These are phyloP conservation scores for Cephus sareptanus DNA, from an alignment of 2,888 invertebrate genomes.

Conservation along the genomic window DNA sequence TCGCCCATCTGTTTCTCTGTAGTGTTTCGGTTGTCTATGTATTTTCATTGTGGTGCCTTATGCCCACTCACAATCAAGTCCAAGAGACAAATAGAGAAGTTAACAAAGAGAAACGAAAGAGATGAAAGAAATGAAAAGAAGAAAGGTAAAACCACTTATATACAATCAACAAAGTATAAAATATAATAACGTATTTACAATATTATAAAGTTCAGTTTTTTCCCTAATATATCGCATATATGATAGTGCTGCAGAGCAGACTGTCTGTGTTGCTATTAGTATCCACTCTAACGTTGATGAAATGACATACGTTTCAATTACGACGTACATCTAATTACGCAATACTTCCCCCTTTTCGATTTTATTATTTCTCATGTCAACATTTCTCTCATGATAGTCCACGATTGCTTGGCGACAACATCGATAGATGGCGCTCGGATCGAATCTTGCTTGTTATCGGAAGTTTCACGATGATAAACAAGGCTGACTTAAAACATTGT, in stretches of 20 bases:
- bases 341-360: neutral
- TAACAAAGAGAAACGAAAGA: neutral
- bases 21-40: neutral
- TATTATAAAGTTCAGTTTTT: conserved; percentile 35
- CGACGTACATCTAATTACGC: neutral
- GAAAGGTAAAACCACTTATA: conserved; percentile 26
- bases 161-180: conserved; percentile 43
- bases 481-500: neutral
- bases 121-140: neutral
- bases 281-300: conserved; percentile 3
- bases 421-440: neutral
- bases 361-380: neutral
- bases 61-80: neutral
- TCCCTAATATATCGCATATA: conserved; percentile 19
- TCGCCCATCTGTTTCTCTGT: neutral
- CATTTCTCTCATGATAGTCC: neutral
- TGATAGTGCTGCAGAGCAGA: conserved; percentile 25
- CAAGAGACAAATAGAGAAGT: conserved; percentile 17
- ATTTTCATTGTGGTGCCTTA: neutral
- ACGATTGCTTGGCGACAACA: neutral
- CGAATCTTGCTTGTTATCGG: neutral
- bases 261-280: conserved; percentile 28
- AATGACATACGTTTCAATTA: neutral
- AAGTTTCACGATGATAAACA: neutral
- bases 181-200: conserved; percentile 45